Evolutionary conservation across 2,888 invertebrate species (phyloP), one percentile per base, ranked within the genome.

Genomic region (Netelia melanura): DNA sequence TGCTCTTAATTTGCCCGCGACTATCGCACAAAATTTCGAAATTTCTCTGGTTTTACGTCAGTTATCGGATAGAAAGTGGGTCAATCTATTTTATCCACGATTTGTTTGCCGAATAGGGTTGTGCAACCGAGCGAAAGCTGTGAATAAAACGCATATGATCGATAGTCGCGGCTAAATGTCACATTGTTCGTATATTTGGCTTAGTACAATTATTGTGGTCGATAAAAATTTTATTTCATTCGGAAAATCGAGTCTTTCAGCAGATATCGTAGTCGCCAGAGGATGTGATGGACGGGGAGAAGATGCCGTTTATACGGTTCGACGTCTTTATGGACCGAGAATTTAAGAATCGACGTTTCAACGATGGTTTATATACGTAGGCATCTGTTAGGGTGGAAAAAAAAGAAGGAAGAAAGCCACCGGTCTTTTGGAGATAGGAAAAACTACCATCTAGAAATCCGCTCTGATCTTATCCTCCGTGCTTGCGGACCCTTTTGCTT

Each of bases 321-420:
- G 78, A 75, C 64, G 70, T 85, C 78, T 75, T 85, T 71, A 85
- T 81, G 81, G 81, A 65, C 84, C 75, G 84, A 85, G 78, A 85
- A 81, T 85, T 75, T 58, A 70, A 43, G 78, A 65, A 75, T 79
- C 74, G 77, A 81, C 77, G 64, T 81, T 44, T 23, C 61, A 54
- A 68, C 10, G 61, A 77, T 52, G n/a, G 14, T 65, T 17, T 62
- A 11, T 52, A 23, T 56, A 58, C 56, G 52, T 61, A 70, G 38
- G 17, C 52, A 38, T 64, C 21, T 58, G 48, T 64, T 14, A 14
- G 62, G n/a, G 44, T 67, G 70, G 58, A 74, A 64, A 54, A 54
- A 68, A 70, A 75, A 54, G 61, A 48, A 48, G 68, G 58, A 64
- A 61, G 68, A 58, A 76, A 82, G 23, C 54, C 67, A 43, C 25